phyloP scores from a whole-genome alignment of 2,113 vertebrate genomes.

The Neopipo cinnamomea region DNA sequence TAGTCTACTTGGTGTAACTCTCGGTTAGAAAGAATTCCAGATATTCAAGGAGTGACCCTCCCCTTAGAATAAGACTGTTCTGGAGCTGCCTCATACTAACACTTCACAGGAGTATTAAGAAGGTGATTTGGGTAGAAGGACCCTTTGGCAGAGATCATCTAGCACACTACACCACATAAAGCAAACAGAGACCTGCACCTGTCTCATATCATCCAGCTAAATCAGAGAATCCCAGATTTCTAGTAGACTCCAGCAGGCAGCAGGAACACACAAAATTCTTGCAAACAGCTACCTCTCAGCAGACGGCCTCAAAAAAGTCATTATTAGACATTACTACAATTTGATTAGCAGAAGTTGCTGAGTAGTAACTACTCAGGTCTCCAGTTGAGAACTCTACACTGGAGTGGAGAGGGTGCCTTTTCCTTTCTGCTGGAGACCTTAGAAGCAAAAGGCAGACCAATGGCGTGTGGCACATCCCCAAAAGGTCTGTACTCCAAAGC shows the following conservation, averaged over 20 bases:
- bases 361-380: background rate
- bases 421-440: background rate
- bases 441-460: background rate
- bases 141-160: background rate
- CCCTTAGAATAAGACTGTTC: background rate
- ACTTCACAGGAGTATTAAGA: background rate
- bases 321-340: background rate
- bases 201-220: background rate
- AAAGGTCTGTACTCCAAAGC: background rate
- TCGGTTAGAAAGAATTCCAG: background rate
- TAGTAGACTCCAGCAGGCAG: background rate
- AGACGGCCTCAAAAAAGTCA: background rate
- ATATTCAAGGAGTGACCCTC: background rate
- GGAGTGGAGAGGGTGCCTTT: background rate
- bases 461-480: background rate
- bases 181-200: background rate
- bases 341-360: background rate
- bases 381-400: background rate
- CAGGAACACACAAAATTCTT: background rate
- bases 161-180: background rate
- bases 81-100: background rate
- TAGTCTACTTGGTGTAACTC: background rate
- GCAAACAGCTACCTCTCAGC: background rate
- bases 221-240: background rate
- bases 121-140: background rate